These are phyloP conservation scores for Lepidostoma basale DNA, from an alignment of 1,140 invertebrate species.

Conservation along the genomic window DNA sequence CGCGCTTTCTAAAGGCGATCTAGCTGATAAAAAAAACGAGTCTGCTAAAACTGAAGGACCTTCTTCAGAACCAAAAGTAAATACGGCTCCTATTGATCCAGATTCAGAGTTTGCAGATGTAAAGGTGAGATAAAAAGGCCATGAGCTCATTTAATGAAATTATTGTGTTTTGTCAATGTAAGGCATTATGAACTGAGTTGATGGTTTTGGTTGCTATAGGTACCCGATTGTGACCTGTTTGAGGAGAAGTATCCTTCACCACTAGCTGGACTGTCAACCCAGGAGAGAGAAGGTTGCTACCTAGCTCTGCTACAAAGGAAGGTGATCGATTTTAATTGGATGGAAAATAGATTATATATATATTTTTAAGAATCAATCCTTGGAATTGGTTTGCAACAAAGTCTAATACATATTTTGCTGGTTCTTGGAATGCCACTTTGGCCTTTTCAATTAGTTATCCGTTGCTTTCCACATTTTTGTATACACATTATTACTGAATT, in stretches of 20 bases:
- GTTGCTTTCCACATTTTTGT: too few relatives aligned
- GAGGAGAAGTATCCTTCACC: constrained; percentile 51
- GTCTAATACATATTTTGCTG: too few relatives aligned
- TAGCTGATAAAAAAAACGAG: background rate
- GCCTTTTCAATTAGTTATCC: too few relatives aligned
- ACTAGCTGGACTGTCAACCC: constrained; percentile 28
- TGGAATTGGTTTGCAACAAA: too few relatives aligned
- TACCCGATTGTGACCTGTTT: constrained; percentile 76
- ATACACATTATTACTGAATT: too few relatives aligned
- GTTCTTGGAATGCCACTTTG: too few relatives aligned
- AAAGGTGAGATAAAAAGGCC: too few relatives aligned
- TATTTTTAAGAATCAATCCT: too few relatives aligned
- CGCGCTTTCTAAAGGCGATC: constrained; percentile 1
- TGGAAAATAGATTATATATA: constrained; percentile 1
- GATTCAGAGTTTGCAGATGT: constrained; percentile 39
- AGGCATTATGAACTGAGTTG: too few relatives aligned
- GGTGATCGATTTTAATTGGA: constrained; percentile 50
- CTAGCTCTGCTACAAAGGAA: constrained; percentile 74
- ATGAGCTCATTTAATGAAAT: too few relatives aligned
- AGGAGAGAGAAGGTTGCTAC: constrained; percentile 70
- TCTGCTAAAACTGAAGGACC: background rate
- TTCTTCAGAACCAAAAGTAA: background rate
- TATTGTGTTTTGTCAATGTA: too few relatives aligned
- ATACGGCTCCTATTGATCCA: constrained; percentile 33
- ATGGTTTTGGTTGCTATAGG: constrained; percentile 54